These are phyloP conservation scores for Mythimna impura DNA, from an alignment of 2,888 invertebrate genomes.

Conservation along the genomic window DNA sequence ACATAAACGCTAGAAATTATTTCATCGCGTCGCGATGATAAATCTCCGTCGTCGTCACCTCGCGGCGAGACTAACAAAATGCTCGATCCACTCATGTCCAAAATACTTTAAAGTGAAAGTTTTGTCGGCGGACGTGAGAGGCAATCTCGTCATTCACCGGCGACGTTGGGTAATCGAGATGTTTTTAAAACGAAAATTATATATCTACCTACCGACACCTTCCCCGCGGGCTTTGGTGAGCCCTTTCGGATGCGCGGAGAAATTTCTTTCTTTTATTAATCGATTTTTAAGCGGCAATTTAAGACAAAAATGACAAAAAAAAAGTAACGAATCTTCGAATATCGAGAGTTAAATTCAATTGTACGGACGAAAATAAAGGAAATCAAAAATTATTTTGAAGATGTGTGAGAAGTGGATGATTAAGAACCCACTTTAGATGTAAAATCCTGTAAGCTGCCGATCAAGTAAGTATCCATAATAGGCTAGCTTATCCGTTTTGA, in stretches of 20 bases:
- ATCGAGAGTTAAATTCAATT: neutral
- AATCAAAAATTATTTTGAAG: neutral
- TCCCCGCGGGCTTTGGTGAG: constrained; percentile 51
- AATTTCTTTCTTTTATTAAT: constrained; percentile 28
- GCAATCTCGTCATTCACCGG: constrained; percentile 82
- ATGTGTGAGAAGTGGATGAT: neutral
- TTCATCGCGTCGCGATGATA: constrained; percentile 31
- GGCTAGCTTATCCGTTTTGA: neutral
- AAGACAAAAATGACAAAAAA: neutral
- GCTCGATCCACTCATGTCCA: constrained; percentile 71
- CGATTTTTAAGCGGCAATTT: neutral
- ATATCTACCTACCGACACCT: constrained; percentile 62
- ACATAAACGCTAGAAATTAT: constrained; percentile 33
- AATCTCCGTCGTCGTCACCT: constrained; percentile 59
- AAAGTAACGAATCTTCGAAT: constrained; percentile 10
- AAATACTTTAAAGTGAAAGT: constrained; percentile 89
- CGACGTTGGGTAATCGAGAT: constrained; percentile 83
- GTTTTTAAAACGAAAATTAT: constrained; percentile 81
- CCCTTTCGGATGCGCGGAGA: constrained; percentile 49
- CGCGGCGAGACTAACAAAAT: constrained; percentile 52
- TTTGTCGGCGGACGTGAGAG: constrained; percentile 77
- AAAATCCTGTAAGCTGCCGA: neutral
- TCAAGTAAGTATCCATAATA: neutral
- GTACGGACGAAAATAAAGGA: neutral
- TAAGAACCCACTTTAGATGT: neutral